Base-by-base conservation (phyloP, 2,113 vertebrate species). In the Tichodroma muraria region DNA sequence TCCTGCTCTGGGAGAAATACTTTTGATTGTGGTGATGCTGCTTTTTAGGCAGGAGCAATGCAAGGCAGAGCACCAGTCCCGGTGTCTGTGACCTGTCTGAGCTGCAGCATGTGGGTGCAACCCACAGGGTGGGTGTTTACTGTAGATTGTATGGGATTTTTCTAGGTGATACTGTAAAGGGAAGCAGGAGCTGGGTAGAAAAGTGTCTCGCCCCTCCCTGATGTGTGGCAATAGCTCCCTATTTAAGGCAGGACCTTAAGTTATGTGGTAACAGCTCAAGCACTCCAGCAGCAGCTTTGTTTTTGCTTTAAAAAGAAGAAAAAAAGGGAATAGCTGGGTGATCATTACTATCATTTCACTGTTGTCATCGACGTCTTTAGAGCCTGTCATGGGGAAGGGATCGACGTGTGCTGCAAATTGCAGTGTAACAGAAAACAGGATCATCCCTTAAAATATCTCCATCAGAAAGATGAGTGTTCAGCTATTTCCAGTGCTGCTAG, bases 391-490 rank as follows among this genome's bases (percentile, higher is more conserved):
- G 47, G 76, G 90, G 77, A 89, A 81, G 64, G 63, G 85, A 65
- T 96, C 21, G 4, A 61, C 52, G 78, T 50, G 83, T 78, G 73
- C 94, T 90, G 83, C 85, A 90, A 72, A 89, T 88, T 76, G 91
- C 66, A 44, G 54, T 64, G 85, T 70, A 93, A 84, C 76, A 86
- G 88, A 57, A 90, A 95, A 80, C 92, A 86, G 86, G 69, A 82
- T 52, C 94, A 66, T 31, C 1, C 28, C 85, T 78, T 88, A 90
- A 96, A 96, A 95, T 94, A 96, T 8, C 90, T 56, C 76, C 77
- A 72, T 94, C 92, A 78, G 56, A 85, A 88, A 95, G 88, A 94
- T 83, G 85, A 93, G 88, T 85, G 81, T 93, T 96, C 81, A 79
- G 72, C 89, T 93, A 80, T 92, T 97, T 89, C 61, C 50, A 83